phyloP scores from a whole-genome alignment of 2,888 invertebrate species.

The Sepiola atlantica region DNA sequence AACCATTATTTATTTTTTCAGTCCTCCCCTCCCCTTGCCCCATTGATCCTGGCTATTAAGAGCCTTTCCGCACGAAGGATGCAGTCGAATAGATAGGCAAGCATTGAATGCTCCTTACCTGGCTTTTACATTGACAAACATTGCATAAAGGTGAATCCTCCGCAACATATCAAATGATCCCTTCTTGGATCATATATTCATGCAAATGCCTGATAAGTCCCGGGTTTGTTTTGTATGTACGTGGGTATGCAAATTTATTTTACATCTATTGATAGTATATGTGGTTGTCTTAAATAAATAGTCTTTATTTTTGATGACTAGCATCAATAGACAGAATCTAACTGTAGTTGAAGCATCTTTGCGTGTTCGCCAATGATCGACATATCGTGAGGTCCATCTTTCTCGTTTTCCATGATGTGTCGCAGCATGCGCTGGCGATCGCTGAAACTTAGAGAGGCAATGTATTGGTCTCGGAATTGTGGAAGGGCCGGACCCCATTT shows the following conservation, averaged over 20 bases:
- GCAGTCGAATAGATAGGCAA: not conserved
- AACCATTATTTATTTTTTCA: not conserved
- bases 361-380: conserved; percentile 37
- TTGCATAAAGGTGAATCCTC: not conserved
- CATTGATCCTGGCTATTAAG: not conserved
- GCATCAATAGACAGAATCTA: conserved; percentile 37
- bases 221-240: conserved; percentile 34
- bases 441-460: conserved; percentile 54
- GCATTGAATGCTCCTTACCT: not conserved
- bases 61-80: conserved; percentile 1
- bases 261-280: not conserved
- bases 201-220: conserved; percentile 19
- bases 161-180: not conserved
- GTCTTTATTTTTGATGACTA: not conserved
- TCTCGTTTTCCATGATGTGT: conserved; percentile 42
- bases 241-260: conserved; percentile 35
- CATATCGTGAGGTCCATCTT: conserved; percentile 32
- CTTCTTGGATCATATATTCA: conserved; percentile 7
- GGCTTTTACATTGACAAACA: not conserved
- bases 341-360: conserved; percentile 41
- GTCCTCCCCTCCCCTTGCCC: not conserved
- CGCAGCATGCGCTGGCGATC: conserved; percentile 39
- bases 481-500: conserved; percentile 67
- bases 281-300: not conserved
- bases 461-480: conserved; percentile 60